phyloP scores from a whole-genome alignment of 2,888 invertebrate genomes.

The Galerucella pusilla region DNA sequence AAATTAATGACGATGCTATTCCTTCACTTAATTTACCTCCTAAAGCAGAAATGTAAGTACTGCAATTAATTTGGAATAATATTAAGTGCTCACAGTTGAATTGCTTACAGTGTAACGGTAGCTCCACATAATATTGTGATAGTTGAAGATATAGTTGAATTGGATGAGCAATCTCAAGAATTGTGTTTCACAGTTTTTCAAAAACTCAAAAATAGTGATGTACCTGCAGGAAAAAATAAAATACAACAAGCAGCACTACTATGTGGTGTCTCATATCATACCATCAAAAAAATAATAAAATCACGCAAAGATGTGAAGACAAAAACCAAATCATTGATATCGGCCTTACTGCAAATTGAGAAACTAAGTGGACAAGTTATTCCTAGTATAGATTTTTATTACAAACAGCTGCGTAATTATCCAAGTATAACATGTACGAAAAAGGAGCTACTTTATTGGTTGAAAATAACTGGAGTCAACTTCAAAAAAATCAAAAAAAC shows the following conservation, averaged over 20 bases:
- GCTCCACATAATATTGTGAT: neutral
- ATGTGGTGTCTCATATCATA: neutral
- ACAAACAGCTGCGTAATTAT: neutral
- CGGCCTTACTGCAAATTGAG: neutral
- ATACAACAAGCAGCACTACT: neutral
- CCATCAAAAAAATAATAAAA: conserved; percentile 4
- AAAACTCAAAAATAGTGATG: neutral
- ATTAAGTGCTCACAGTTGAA: neutral
- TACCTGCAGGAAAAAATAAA: neutral
- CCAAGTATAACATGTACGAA: neutral
- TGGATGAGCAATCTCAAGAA: neutral
- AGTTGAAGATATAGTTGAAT: neutral
- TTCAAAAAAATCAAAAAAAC: neutral
- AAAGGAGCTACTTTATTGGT: neutral
- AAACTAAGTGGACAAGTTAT: neutral
- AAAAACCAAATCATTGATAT: neutral
- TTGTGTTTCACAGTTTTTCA: neutral
- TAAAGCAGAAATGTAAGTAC: neutral
- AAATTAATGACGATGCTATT: neutral
- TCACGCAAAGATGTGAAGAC: neutral
- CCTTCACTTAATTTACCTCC: neutral
- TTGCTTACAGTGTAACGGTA: neutral
- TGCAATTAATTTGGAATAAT: neutral
- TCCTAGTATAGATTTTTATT: conserved; percentile 5
- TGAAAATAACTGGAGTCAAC: neutral